These are phyloP conservation scores for Cochlearius cochlearius DNA, from an alignment of 2,113 vertebrate species.

Conservation along the genomic window DNA sequence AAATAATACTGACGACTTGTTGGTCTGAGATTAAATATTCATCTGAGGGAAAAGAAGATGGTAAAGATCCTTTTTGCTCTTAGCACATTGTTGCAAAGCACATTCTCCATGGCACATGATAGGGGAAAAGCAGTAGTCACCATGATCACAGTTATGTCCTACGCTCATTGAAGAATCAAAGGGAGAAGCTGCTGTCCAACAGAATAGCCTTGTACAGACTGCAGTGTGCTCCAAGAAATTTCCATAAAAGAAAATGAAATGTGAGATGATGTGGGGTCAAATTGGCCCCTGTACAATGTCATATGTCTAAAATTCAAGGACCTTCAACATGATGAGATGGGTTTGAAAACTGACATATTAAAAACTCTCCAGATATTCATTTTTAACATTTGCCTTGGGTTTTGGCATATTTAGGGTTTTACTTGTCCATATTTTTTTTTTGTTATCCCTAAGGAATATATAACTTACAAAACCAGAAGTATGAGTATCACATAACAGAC, in stretches of 20 bases:
- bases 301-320: neutral
- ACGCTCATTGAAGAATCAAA: neutral
- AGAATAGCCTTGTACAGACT: neutral
- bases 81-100: neutral
- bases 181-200: neutral
- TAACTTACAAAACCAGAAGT: neutral
- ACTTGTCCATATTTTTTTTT: neutral
- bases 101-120: neutral
- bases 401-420: neutral
- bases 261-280: neutral
- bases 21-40: neutral
- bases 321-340: neutral
- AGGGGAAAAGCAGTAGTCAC: neutral
- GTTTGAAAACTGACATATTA: neutral
- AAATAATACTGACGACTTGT: neutral
- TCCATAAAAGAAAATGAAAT: neutral
- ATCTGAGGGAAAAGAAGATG: neutral
- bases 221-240: neutral
- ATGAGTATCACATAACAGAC: neutral
- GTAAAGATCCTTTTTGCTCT: neutral
- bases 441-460: neutral
- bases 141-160: neutral
- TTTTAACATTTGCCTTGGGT: neutral
- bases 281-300: fast-evolving
- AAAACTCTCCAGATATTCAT: neutral